A percentile compares a stretch with the other conserved stretches of the same genome.
These are phyloP conservation scores for Drosophila ohnishii DNA, from an alignment of 1,140 invertebrate species.

Conservation along the genomic window DNA sequence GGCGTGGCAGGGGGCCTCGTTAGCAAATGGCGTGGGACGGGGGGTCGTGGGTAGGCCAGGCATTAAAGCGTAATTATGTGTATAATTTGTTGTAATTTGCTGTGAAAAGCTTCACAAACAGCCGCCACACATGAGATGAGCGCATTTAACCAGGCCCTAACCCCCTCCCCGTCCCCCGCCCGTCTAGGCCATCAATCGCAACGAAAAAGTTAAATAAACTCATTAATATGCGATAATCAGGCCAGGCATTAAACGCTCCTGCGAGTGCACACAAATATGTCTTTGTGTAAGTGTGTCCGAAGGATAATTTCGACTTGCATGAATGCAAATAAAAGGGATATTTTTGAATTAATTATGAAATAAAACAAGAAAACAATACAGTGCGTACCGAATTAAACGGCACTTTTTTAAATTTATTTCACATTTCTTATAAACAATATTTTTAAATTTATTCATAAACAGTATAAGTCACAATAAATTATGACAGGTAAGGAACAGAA, in stretches of 20 bases:
- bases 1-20: slow-evolving; percentile 3
- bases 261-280: not conserved
- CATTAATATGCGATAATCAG: slow-evolving; percentile 67
- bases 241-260: slow-evolving; percentile 28
- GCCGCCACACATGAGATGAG: slow-evolving; percentile 51
- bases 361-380: not conserved
- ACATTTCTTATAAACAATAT: not conserved
- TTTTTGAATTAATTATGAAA: not conserved
- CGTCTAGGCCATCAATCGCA: slow-evolving; percentile 42
- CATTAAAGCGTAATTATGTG: slow-evolving; percentile 78
- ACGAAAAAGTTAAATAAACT: slow-evolving; percentile 72
- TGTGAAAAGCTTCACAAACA: slow-evolving; percentile 62
- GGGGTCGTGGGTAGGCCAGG: slow-evolving; percentile 41
- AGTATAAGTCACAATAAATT: too few relatives aligned
- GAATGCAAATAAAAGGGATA: not conserved
- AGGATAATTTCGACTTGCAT: slow-evolving; percentile 2
- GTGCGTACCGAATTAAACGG: not conserved
- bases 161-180: not conserved
- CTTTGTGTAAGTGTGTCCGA: not conserved
- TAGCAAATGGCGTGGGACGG: slow-evolving; percentile 14
- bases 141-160: slow-evolving; percentile 52
- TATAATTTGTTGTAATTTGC: slow-evolving; percentile 78
- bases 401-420: not conserved
- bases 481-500: too few relatives aligned
- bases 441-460: too few relatives aligned